Evolutionary conservation across 2,113 vertebrate species (phyloP).

Genomic region (Sorex fumeus): DNA sequence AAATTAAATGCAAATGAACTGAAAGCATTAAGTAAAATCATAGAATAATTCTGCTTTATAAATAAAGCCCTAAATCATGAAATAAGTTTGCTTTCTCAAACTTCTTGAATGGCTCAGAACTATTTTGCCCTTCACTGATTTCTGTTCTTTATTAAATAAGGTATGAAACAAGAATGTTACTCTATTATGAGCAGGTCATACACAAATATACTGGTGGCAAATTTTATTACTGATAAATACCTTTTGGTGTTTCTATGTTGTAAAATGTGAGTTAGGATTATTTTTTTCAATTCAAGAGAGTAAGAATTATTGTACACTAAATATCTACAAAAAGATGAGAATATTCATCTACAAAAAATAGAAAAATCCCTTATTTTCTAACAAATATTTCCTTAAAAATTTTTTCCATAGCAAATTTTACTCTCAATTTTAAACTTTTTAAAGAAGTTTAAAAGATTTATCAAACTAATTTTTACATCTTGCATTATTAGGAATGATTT

Average conservation of each 20-base stretch:
- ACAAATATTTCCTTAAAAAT: too few species aligned
- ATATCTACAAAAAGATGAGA: too few species aligned
- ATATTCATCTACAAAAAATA: too few species aligned
- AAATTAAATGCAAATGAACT: not conserved
- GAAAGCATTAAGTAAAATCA: not conserved
- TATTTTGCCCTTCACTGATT: not conserved
- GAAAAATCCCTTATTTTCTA: too few species aligned
- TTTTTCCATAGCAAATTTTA: not conserved
- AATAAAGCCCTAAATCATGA: not conserved
- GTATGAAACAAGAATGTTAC: not conserved
- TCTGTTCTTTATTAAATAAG: not conserved
- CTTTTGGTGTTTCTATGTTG: not conserved
- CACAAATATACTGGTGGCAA: not conserved
- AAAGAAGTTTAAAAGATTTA: not conserved
- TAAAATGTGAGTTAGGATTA: slow-evolving; percentile 16
- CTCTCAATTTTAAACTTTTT: not conserved
- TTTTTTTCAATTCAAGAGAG: not conserved
- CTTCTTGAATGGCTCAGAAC: not conserved
- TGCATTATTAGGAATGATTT: too few species aligned
- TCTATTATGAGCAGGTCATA: not conserved
- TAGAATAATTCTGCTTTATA: accelerated
- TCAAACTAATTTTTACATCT: too few species aligned
- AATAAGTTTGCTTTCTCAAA: not conserved
- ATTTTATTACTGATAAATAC: not conserved
- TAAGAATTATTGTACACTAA: too few species aligned